Base-by-base conservation (phyloP, 2,888 invertebrate species). In the Andricus curvator region DNA sequence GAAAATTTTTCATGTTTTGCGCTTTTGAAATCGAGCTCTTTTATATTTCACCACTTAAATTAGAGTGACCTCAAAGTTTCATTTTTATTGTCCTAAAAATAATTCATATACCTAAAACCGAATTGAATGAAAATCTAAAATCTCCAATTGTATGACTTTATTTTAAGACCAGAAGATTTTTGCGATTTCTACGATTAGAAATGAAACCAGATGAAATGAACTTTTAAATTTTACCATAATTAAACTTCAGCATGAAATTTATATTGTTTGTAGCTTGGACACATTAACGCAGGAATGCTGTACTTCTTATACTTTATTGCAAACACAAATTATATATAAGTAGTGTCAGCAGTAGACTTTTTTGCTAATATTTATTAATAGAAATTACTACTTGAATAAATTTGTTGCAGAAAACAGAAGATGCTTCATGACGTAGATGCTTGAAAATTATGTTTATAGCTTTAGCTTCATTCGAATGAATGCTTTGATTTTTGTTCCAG, bases 401-500 rank as follows among this genome's bases (percentile, higher is more conserved):
- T 20, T 20, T 56, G 5, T 56, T 56, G 56, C 1, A 56, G 56
- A n/a, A 56, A 56, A n/a, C 1, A n/a, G n/a, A 56, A 56, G n/a
- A n/a, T 56, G n/a, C n/a, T 37, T 25, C 15, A 48, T 48, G 22
- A 11, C 37, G 44, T 66, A 62, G 33, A 76, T 41, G 60, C 37
- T 41, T 60, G 9, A 33, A 33, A 70, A 41, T 77, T 29, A 77
- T 78, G 65, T 80, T 77, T 51, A 44, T 44, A 44, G 44, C 64
- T 60, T 79, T 15, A 48, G 17, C 56, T 60, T 80, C 48, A 65
- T 68, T 56, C 51, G 17, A 51, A 44, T 77, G 41, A 60, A 77
- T 78, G 22, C 4, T 68, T 77, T 15, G 9, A 68, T 44, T 65
- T 51, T 78, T 77, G 48, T 89, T 97, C 94, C 95, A 98, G 98